phyloP scores from a whole-genome alignment of 1,140 invertebrate species.

The Diachasmimorpha longicaudata region DNA sequence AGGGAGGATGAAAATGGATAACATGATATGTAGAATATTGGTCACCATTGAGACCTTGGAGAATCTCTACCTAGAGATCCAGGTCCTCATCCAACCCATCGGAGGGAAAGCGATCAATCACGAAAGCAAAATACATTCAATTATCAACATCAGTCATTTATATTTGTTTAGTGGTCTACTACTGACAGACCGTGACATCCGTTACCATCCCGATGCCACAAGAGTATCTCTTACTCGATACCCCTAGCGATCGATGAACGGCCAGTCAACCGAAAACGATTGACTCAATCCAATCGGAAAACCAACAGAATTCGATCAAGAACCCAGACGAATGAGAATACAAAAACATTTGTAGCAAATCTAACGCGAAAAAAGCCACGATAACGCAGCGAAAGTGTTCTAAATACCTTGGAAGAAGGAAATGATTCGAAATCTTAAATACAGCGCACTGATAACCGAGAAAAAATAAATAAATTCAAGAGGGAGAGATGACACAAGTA shows the following conservation, averaged over 20 bases:
- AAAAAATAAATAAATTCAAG: conserved; percentile 17
- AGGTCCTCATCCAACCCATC: neutral
- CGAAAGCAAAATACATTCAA: neutral
- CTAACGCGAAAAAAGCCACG: neutral
- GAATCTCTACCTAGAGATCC: too few relatives aligned
- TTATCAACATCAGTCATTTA: neutral
- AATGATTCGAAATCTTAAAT: neutral
- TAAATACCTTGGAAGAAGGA: neutral
- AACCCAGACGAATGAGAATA: neutral
- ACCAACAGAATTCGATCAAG: neutral
- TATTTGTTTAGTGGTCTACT: neutral
- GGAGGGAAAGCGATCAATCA: conserved; percentile 9
- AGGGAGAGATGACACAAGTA: neutral
- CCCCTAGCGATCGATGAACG: conserved; percentile 7
- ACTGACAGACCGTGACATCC: conserved; percentile 1
- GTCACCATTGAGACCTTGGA: too few relatives aligned
- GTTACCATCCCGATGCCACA: neutral
- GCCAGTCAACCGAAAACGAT: conserved; percentile 14
- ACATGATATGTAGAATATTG: too few relatives aligned
- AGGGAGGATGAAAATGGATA: neutral
- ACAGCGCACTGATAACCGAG: neutral
- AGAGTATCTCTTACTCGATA: neutral
- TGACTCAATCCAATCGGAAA: conserved; percentile 1
- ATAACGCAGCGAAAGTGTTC: neutral
- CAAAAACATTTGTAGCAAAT: neutral